These are phyloP conservation scores for Tauraco hartlaubi DNA, from an alignment of 2,797 vertebrate species.

Conservation along the genomic window DNA sequence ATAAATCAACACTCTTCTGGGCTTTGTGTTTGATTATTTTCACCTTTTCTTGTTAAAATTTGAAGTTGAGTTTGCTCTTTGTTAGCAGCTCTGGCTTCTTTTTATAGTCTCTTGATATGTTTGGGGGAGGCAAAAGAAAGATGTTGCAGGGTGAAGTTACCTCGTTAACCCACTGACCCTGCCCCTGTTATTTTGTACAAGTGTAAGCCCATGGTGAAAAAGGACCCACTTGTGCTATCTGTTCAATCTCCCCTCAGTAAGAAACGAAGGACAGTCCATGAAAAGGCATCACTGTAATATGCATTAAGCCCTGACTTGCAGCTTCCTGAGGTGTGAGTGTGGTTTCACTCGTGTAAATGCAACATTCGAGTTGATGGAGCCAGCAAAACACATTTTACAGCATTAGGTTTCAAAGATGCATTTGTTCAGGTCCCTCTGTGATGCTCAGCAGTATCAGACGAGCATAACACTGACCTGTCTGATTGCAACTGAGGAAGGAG, in stretches of 20 bases:
- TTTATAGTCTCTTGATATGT: neutral
- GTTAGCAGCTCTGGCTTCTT: neutral
- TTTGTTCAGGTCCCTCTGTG: neutral
- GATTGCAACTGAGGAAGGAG: accelerated
- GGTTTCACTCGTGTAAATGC: neutral
- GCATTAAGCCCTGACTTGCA: neutral
- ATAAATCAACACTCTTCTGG: neutral
- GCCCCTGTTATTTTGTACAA: neutral
- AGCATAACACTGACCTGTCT: neutral
- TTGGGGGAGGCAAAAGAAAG: neutral
- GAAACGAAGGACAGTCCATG: neutral
- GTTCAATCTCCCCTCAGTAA: neutral
- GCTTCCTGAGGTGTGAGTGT: neutral
- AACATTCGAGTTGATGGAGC: neutral
- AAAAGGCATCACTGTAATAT: neutral
- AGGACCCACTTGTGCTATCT: neutral
- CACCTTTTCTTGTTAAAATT: neutral
- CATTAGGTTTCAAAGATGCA: neutral
- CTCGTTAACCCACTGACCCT: neutral
- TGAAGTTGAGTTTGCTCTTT: neutral
- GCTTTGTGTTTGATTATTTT: neutral
- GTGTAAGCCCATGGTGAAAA: neutral
- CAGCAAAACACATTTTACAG: neutral
- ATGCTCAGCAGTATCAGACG: neutral
- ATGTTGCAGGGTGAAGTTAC: neutral